A percentile compares a stretch with the other conserved stretches of the same genome.
Evolutionary conservation across 2,113 vertebrate species (phyloP).

Genomic region (Oreocharis arfaki): DNA sequence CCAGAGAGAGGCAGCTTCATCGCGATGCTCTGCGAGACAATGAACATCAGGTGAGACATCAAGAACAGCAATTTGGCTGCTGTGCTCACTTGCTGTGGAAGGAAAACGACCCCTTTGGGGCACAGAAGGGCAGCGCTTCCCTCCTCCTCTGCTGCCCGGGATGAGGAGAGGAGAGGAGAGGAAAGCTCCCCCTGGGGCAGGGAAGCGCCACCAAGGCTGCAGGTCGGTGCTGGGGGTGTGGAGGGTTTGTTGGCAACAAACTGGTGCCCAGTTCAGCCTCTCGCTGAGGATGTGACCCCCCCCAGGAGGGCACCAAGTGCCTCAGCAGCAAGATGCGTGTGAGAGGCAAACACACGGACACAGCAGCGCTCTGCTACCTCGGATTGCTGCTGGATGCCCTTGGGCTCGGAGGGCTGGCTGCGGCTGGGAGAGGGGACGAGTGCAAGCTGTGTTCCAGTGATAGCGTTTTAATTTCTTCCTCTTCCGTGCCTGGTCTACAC

Average conservation of each 20-base stretch:
- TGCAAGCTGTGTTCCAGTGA: conserved; percentile 8
- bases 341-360: background rate
- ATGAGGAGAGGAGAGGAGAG: background rate
- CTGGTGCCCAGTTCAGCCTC: background rate
- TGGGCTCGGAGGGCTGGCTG: background rate
- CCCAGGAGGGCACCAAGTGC: background rate
- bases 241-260: background rate
- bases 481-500: conserved; percentile 36
- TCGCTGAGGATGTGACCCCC: background rate
- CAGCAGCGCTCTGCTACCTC: background rate
- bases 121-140: background rate
- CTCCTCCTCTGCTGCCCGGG: background rate
- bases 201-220: background rate
- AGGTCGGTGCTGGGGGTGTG: background rate
- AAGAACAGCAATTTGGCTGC: background rate
- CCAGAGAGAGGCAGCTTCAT: background rate
- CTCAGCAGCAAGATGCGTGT: background rate
- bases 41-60: background rate
- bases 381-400: background rate
- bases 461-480: conserved; percentile 51
- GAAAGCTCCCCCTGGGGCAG: background rate
- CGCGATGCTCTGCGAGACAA: background rate
- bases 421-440: background rate
- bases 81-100: background rate
- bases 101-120: background rate